Evolutionary conservation across 2,888 invertebrate species (phyloP), one percentile per base, ranked within the genome.

Genomic region (Syrphus vitripennis): DNA sequence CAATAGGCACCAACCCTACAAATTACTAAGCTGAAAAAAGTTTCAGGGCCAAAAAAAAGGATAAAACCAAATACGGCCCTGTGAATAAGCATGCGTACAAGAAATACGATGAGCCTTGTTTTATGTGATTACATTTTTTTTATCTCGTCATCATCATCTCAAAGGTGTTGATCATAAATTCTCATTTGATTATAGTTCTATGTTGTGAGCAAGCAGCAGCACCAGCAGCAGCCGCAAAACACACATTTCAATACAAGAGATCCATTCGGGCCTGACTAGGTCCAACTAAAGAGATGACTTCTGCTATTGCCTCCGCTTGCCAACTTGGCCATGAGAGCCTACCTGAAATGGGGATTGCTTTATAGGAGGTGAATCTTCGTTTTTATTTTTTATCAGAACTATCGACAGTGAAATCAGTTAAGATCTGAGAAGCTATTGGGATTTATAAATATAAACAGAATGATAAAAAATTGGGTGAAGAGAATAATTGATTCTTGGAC

Each of bases 131-230:
- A 83, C 50, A 72, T 75, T 76, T 76, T 71, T 80, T 83, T 87
- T 84, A 84, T 87, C 83, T 86, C 48, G 67, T 67, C 70, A 78
- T 87, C 78, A 74, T 80, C 86, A 88, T 87, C 90, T 89, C 88
- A 89, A 90, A 91, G 91, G 92, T 91, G 92, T 91, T 91, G 91
- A 91, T 91, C 92, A 91, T 91, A 91, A 91, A 91, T 91, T 91
- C 89, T 90, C 90, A 90, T 91, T 91, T 90, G 90, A 90, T 91
- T 90, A 91, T 91, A 89, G 90, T 45, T 70, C 31, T 42, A 48
- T 57, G 65, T 67, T 59, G 61, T 69, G 77, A 12, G 72, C 61
- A 31, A 81, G 81, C 72, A 71, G 37, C 77, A 67, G 45, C 74
- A 82, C 55, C 37, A 55, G 26, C 70, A 70, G 70, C 53, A 55